Evolutionary conservation across 2,888 invertebrate genomes (phyloP).

Genomic region (Bombyx huttoni): DNA sequence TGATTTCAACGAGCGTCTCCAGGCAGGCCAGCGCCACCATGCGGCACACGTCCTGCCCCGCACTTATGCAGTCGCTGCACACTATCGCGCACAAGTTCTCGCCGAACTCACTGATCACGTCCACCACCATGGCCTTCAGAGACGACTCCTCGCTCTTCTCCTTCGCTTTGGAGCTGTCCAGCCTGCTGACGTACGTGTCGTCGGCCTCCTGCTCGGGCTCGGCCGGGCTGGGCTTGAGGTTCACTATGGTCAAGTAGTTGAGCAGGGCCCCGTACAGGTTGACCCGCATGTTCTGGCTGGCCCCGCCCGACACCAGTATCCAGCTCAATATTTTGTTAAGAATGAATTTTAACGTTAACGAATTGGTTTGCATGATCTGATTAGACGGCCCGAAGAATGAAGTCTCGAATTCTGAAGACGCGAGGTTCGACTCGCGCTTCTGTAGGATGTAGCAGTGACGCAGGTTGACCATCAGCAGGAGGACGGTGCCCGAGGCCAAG

Average conservation of each 20-base stretch:
- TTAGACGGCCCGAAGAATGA: slow-evolving; percentile 58
- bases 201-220: slow-evolving; percentile 48
- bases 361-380: slow-evolving; percentile 73
- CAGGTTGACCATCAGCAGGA: slow-evolving; percentile 84
- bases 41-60: slow-evolving; percentile 87
- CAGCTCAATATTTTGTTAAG: slow-evolving; percentile 85
- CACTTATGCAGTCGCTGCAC: slow-evolving; percentile 89
- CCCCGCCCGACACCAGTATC: slow-evolving; percentile 84
- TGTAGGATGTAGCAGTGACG: slow-evolving; percentile 77
- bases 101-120: slow-evolving; percentile 79
- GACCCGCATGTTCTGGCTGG: slow-evolving; percentile 86
- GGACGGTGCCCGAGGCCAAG: slow-evolving; percentile 83
- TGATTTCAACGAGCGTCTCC: slow-evolving; percentile 83
- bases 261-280: slow-evolving; percentile 89
- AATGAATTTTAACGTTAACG: slow-evolving; percentile 78
- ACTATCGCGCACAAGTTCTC: slow-evolving; percentile 84
- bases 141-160: slow-evolving; percentile 42
- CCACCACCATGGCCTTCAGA: slow-evolving; percentile 51
- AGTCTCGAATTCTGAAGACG: slow-evolving; percentile 48
- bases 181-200: slow-evolving; percentile 74
- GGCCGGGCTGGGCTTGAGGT: slow-evolving; percentile 55
- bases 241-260: slow-evolving; percentile 84
- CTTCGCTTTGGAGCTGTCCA: slow-evolving; percentile 72
- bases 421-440: slow-evolving; percentile 49
- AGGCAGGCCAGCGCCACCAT: slow-evolving; percentile 89